phyloP scores from a whole-genome alignment of 2,113 vertebrate genomes.

The Hoplias malabaricus region DNA sequence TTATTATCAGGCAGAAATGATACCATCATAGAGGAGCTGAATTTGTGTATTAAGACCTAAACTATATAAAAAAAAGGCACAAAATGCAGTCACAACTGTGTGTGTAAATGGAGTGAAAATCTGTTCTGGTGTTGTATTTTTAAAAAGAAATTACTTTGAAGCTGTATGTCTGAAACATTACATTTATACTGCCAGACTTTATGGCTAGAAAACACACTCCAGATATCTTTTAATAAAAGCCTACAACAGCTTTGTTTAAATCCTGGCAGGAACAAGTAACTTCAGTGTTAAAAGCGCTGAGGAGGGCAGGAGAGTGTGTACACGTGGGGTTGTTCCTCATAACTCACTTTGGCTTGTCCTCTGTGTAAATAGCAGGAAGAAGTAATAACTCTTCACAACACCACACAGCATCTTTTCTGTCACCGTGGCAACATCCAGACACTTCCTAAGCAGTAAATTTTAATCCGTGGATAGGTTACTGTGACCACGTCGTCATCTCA shows the following conservation, averaged over 20 bases:
- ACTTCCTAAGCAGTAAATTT: constrained; percentile 54
- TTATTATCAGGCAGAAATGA: neutral
- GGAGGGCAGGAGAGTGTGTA: constrained; percentile 17
- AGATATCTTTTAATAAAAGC: neutral
- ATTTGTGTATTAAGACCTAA: neutral
- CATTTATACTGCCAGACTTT: neutral
- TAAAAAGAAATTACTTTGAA: neutral
- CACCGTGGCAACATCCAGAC: constrained; percentile 62
- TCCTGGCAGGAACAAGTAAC: neutral
- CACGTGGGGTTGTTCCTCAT: constrained; percentile 40
- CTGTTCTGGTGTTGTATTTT: neutral
- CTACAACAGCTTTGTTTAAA: neutral
- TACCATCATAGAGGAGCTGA: neutral
- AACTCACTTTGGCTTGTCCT: constrained; percentile 58
- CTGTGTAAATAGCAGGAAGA: constrained; percentile 69
- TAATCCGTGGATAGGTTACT: constrained; percentile 32
- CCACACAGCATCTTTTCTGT: constrained; percentile 64
- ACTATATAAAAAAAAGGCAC: neutral
- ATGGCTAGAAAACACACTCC: neutral
- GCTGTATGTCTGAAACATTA: neutral
- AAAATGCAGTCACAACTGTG: neutral
- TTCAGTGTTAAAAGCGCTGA: constrained; percentile 27
- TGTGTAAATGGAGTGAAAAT: neutral
- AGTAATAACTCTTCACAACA: constrained; percentile 71
- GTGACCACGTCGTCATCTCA: constrained; percentile 28